A percentile compares a stretch with the other conserved stretches of the same genome.
These are phyloP conservation scores for Procambarus clarkii DNA, from an alignment of 1,140 invertebrate species.

Conservation along the genomic window DNA sequence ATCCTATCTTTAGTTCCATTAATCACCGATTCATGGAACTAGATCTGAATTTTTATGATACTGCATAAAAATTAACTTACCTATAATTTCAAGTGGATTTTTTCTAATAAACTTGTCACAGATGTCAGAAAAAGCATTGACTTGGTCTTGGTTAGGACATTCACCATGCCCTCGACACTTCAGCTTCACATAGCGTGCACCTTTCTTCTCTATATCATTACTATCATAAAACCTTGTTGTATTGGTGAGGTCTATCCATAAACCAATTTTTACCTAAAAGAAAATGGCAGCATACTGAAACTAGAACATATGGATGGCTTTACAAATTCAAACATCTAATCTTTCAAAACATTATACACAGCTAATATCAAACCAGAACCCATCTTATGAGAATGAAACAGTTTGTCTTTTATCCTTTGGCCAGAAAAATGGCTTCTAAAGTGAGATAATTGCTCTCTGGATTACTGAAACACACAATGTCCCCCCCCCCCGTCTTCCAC, in stretches of 20 bases:
- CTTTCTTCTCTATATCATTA: constrained; percentile 83
- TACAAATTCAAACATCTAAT: too few relatives aligned
- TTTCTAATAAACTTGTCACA: constrained; percentile 88
- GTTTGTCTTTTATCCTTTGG: too few relatives aligned
- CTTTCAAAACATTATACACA: too few relatives aligned
- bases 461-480: too few relatives aligned
- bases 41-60: not conserved
- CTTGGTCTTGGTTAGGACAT: constrained; percentile 86
- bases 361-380: too few relatives aligned
- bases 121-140: constrained; percentile 85
- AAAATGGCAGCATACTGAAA: not conserved
- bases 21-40: too few relatives aligned
- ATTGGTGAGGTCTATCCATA: constrained; percentile 98
- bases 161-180: constrained; percentile 90
- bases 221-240: constrained; percentile 94
- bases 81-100: constrained; percentile 86
- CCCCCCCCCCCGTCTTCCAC: too few relatives aligned
- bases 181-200: constrained; percentile 90
- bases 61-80: constrained; percentile 69
- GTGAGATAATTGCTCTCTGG: too few relatives aligned
- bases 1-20: too few relatives aligned
- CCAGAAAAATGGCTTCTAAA: too few relatives aligned
- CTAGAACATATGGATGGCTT: too few relatives aligned
- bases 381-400: too few relatives aligned
- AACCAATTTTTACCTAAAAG: constrained; percentile 88